Evolutionary conservation across 2,888 invertebrate species (phyloP).

Genomic region (Tipula unca): DNA sequence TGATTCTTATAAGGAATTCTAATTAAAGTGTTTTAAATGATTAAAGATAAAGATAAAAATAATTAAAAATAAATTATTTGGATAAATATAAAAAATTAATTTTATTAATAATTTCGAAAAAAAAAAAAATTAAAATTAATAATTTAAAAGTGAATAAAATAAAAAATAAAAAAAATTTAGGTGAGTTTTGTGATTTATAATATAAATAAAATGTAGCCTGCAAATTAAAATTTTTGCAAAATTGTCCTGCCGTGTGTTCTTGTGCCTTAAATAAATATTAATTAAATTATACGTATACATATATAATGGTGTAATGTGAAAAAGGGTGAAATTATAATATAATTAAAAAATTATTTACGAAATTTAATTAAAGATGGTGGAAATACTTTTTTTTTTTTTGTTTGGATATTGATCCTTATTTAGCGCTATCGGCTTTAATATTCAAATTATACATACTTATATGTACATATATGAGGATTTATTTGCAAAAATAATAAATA

Average conservation of each 20-base stretch:
- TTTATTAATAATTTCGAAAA: background rate
- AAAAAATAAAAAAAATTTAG: background rate
- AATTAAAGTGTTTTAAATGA: slow-evolving; percentile 9
- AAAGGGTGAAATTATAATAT: background rate
- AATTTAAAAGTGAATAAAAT: background rate
- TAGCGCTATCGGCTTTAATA: background rate
- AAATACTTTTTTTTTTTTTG: background rate
- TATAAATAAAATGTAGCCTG: no score
- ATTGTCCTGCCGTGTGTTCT: background rate
- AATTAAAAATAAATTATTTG: slow-evolving; percentile 15
- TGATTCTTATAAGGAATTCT: slow-evolving; percentile 14
- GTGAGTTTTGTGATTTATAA: background rate
- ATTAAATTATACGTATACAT: background rate
- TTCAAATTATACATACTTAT: no score
- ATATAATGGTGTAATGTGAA: background rate
- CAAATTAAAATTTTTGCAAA: background rate
- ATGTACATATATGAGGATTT: background rate
- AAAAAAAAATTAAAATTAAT: background rate
- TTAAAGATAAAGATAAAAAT: background rate
- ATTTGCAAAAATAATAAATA: background rate
- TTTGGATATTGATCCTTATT: background rate
- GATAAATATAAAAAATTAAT: background rate
- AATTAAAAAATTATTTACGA: background rate
- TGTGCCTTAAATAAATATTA: background rate
- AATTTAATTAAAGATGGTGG: slow-evolving; percentile 8